Evolutionary conservation across 1,140 invertebrate species (phyloP).

Genomic region (Hydropsyche tenuis): DNA sequence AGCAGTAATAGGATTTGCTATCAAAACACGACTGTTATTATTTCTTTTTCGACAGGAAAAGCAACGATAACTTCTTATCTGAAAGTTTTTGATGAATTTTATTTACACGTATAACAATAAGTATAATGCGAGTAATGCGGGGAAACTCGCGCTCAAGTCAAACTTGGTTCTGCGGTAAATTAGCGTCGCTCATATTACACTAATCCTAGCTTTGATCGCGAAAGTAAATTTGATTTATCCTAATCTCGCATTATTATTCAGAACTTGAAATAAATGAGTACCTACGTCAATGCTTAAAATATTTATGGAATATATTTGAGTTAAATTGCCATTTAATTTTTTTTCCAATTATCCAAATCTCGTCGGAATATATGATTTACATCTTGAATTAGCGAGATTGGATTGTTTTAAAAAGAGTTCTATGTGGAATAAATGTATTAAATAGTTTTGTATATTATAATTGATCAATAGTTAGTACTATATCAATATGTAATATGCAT

Average conservation of each 20-base stretch:
- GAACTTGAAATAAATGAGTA: no score
- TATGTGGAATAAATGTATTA: no score
- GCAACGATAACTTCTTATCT: constrained; percentile 13
- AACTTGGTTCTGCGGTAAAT: neutral
- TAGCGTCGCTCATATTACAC: constrained; percentile 5
- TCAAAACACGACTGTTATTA: neutral
- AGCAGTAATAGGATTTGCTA: neutral
- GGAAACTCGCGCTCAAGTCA: neutral
- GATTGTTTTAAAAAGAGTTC: no score
- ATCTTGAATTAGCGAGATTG: no score
- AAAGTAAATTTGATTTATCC: constrained; percentile 8
- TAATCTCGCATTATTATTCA: neutral
- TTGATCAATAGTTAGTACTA: no score
- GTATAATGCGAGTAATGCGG: no score
- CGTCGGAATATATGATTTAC: no score
- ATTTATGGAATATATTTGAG: neutral
- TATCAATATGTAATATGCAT: no score
- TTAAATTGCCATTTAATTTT: neutral
- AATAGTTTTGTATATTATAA: no score
- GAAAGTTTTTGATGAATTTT: constrained; percentile 18
- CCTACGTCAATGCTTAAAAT: neutral
- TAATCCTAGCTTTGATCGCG: neutral
- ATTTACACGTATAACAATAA: neutral
- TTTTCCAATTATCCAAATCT: neutral
- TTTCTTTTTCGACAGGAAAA: constrained; percentile 5